phyloP scores from a whole-genome alignment of 2,797 vertebrate genomes.

The Leptoclinus maculatus region DNA sequence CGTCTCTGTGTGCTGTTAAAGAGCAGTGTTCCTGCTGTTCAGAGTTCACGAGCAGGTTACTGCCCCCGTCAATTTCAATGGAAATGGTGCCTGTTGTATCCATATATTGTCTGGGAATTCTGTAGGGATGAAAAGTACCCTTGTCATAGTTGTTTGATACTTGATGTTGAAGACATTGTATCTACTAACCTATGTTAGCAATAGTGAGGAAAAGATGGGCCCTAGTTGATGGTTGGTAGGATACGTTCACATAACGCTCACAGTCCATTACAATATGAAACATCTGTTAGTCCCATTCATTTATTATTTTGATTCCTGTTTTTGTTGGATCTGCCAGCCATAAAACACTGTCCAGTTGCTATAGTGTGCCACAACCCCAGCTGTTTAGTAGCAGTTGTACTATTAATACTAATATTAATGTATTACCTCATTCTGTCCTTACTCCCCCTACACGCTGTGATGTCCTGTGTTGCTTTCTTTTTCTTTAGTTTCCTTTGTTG shows the following conservation, averaged over 20 bases:
- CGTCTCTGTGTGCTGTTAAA: slow-evolving; percentile 66
- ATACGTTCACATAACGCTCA: background rate
- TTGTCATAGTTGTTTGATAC: background rate
- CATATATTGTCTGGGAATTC: background rate
- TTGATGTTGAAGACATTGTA: background rate
- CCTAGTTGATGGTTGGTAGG: background rate
- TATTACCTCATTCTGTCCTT: background rate
- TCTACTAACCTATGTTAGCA: background rate
- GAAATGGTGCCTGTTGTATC: slow-evolving; percentile 38
- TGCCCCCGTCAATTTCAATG: slow-evolving; percentile 53
- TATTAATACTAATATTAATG: background rate
- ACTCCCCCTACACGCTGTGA: background rate
- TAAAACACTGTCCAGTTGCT: background rate
- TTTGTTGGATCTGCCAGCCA: background rate
- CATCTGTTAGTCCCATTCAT: background rate
- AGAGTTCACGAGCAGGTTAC: slow-evolving; percentile 75
- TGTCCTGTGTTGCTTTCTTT: background rate
- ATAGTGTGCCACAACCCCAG: background rate
- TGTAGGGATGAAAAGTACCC: slow-evolving; percentile 1
- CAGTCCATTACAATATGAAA: too few relatives aligned
- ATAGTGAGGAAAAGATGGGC: background rate
- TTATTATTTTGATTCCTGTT: background rate
- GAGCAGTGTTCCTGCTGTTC: slow-evolving; percentile 66
- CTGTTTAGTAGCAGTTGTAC: background rate
- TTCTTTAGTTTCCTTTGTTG: slow-evolving; percentile 20